These are phyloP conservation scores for Cephus pygmeus DNA, from an alignment of 2,888 invertebrate genomes.

Conservation along the genomic window DNA sequence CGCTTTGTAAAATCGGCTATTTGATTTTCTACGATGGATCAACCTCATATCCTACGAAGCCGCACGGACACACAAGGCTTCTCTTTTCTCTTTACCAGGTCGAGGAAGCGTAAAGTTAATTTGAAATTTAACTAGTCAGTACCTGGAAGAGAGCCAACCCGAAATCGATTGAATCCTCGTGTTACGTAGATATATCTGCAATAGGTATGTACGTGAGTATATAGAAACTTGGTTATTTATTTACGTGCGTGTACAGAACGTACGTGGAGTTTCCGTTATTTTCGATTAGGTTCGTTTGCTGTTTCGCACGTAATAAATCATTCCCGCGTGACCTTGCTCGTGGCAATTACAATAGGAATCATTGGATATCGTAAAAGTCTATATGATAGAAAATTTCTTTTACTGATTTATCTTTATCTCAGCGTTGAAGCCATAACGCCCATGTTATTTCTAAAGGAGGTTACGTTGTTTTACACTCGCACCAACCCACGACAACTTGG, in stretches of 20 bases:
- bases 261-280: conserved; percentile 15
- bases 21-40: not conserved
- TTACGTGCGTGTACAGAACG: conserved; percentile 37
- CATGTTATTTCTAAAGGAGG: not conserved
- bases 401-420: not conserved
- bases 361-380: not conserved
- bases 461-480: not conserved
- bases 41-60: not conserved
- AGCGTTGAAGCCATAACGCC: not conserved
- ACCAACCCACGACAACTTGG: not conserved
- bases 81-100: not conserved
- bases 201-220: not conserved
- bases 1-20: not conserved
- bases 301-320: not conserved
- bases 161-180: conserved; percentile 45
- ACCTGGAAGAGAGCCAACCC: conserved; percentile 41
- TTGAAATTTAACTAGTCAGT: conserved; percentile 43
- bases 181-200: conserved; percentile 29
- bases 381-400: not conserved
- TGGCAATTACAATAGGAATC: not conserved
- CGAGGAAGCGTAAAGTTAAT: conserved; percentile 21
- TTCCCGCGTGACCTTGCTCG: not conserved
- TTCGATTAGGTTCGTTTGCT: not conserved
- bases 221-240: conserved; percentile 45
- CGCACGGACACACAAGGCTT: not conserved